Evolutionary conservation across 2,113 vertebrate species (phyloP).

Genomic region (Formicarius rufipectus): DNA sequence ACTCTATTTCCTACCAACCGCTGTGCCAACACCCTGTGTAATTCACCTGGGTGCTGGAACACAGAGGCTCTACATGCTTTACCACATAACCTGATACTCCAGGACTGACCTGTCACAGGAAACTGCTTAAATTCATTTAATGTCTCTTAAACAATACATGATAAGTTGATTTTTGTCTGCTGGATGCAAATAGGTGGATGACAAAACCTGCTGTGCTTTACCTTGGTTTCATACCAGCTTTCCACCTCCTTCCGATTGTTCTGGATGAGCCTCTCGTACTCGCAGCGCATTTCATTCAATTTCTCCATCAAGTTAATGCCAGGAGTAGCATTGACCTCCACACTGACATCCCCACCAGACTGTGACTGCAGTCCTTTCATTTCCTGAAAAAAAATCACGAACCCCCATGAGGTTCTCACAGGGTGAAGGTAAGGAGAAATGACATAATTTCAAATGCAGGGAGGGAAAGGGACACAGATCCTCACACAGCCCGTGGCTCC

Average conservation of each 20-base stretch:
- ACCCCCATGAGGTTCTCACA: neutral
- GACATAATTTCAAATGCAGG: neutral
- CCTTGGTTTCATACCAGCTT: constrained; percentile 84
- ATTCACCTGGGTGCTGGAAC: neutral
- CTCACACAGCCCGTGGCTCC: neutral
- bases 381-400: constrained; percentile 36
- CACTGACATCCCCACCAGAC: constrained; percentile 74
- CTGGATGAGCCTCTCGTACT: constrained; percentile 78
- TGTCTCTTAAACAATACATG: neutral
- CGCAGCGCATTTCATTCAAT: constrained; percentile 76
- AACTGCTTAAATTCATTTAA: neutral
- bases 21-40: neutral
- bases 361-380: constrained; percentile 62
- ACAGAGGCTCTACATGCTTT: neutral
- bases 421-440: neutral
- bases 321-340: constrained; percentile 84
- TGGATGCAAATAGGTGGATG: neutral
- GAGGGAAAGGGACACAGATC: neutral
- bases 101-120: neutral
- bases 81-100: neutral
- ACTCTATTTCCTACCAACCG: neutral
- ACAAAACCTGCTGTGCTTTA: neutral
- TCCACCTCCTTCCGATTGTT: constrained; percentile 81
- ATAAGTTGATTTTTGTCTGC: neutral
- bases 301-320: constrained; percentile 73